Conservation (phyloP, 1,140 invertebrate genomes). For the Macrobrachium rosenbergii region DNA sequence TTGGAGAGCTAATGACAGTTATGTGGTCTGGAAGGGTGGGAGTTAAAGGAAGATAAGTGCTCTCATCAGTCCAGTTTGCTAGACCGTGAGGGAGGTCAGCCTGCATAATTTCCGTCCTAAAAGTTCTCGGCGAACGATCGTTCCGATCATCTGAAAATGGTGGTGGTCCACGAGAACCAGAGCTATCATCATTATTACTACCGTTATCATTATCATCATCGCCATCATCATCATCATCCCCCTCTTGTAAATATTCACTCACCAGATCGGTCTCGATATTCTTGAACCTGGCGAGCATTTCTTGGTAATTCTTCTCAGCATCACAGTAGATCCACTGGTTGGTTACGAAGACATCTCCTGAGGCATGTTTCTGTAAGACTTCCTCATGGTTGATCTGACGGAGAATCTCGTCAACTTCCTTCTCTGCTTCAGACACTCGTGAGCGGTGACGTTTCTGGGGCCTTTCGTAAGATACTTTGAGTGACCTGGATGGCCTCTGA, state of each 20-base stretch:
- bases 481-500: constrained; percentile 19
- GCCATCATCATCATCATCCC: constrained; percentile 73
- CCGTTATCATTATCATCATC: constrained; percentile 77
- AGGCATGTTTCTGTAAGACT: constrained; percentile 39
- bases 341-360: constrained; percentile 65
- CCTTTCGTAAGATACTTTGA: constrained; percentile 30
- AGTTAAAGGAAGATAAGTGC: constrained; percentile 78
- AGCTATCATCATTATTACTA: constrained; percentile 75
- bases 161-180: constrained; percentile 65
- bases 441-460: constrained; percentile 52
- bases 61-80: constrained; percentile 86
- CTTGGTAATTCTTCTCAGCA: constrained; percentile 67
- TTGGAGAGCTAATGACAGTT: constrained; percentile 41
- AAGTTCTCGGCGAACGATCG: constrained; percentile 61
- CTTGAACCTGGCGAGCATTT: constrained; percentile 59
- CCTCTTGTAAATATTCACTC: constrained; percentile 51
- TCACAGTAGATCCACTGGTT: constrained; percentile 68
- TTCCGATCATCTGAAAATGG: constrained; percentile 55
- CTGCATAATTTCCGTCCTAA: constrained; percentile 75
- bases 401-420: constrained; percentile 66
- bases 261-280: constrained; percentile 46
- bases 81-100: constrained; percentile 83
- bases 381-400: constrained; percentile 56
- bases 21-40: constrained; percentile 46
- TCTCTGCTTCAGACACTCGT: constrained; percentile 61